These are phyloP conservation scores for Eptatretus burgeri DNA, from an alignment of 2,113 vertebrate species.

Conservation along the genomic window DNA sequence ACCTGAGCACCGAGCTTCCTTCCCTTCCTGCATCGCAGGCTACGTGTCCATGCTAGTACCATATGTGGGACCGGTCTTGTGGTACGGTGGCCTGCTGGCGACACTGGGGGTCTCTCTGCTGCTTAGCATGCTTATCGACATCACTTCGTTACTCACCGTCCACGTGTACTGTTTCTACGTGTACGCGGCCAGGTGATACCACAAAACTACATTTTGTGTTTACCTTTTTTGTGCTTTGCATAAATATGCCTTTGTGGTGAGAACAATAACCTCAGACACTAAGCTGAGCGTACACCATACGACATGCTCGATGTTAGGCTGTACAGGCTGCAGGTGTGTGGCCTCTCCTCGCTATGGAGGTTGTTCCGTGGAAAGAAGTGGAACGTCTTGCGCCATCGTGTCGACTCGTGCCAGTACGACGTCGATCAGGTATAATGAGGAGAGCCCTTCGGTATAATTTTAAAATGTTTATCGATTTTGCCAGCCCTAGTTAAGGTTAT, in stretches of 20 bases:
- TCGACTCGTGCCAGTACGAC: constrained; percentile 90
- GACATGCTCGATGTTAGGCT: constrained; percentile 21
- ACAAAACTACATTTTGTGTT: not conserved
- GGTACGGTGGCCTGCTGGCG: constrained; percentile 63
- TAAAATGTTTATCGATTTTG: too few species aligned
- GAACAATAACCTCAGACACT: too few species aligned
- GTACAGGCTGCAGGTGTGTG: constrained; percentile 66
- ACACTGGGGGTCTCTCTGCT: constrained; percentile 61
- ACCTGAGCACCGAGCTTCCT: not conserved
- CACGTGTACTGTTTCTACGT: constrained; percentile 99
- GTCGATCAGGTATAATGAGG: constrained; percentile 44
- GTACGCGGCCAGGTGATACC: constrained; percentile 60
- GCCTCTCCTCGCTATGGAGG: constrained; percentile 77
- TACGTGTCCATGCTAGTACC: constrained; percentile 85
- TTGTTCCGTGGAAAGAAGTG: constrained; percentile 95
- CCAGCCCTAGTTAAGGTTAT: not conserved
- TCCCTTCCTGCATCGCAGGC: constrained; percentile 21
- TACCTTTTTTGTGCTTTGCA: not conserved
- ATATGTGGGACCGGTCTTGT: constrained; percentile 67
- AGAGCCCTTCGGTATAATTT: too few species aligned
- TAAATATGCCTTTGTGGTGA: too few species aligned
- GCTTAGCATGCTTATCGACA: constrained; percentile 61
- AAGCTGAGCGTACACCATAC: too few species aligned
- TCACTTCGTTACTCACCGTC: constrained; percentile 65
- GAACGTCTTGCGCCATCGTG: constrained; percentile 68